A percentile compares a stretch with the other conserved stretches of the same genome.
Conservation (phyloP, 2,888 invertebrate species). For the Papilio elwesi region DNA sequence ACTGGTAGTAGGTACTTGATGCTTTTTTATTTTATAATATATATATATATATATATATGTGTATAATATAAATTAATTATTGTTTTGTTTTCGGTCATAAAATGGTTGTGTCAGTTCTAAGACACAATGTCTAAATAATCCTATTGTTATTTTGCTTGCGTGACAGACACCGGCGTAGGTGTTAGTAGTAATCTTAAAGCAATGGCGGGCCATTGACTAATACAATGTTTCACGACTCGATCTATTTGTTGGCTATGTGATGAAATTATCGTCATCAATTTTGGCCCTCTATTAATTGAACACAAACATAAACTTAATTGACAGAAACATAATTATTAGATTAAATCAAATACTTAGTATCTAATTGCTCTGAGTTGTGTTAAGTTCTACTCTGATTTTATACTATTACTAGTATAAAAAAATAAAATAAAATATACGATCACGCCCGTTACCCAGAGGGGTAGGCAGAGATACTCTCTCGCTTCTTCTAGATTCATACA, state of each 20-base stretch:
- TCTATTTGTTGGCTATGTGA: slow-evolving; percentile 22
- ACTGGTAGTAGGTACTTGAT: no score
- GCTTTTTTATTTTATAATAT: no score
- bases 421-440: no score
- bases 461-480: no score
- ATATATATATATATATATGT: no score
- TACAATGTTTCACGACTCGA: slow-evolving; percentile 26
- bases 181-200: slow-evolving; percentile 33
- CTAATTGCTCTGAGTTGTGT: slow-evolving; percentile 4
- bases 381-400: not conserved
- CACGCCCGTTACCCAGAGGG: no score
- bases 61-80: not conserved
- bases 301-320: slow-evolving; percentile 10
- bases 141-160: slow-evolving; percentile 10
- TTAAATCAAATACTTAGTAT: slow-evolving; percentile 8
- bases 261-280: slow-evolving; percentile 21
- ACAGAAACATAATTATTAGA: slow-evolving; percentile 16
- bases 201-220: slow-evolving; percentile 31
- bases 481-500: no score
- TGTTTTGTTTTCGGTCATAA: slow-evolving; percentile 2
- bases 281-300: slow-evolving; percentile 9
- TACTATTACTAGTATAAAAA: not conserved
- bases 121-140: slow-evolving; percentile 33
- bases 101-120: slow-evolving; percentile 12
- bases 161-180: slow-evolving; percentile 37